Evolutionary conservation across 2,113 vertebrate species (phyloP), one percentile per base, ranked within the genome.

Genomic region (Labrus mixtus): DNA sequence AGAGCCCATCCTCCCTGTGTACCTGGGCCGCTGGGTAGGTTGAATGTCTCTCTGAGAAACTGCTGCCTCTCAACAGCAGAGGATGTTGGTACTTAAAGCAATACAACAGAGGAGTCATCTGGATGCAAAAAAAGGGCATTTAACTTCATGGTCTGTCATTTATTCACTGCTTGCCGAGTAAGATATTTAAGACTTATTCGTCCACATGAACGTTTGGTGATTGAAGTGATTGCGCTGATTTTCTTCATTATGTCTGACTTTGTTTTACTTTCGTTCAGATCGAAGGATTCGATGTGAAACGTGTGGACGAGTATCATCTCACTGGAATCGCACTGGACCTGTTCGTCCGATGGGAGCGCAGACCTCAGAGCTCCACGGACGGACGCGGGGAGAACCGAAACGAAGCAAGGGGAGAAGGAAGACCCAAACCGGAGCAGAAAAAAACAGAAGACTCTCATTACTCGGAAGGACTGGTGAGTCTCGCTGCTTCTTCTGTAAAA

Each of bases 21-120:
- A 97, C 93, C 94, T 99, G 80, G 98, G 97, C 83, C 92, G 75
- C 56, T 98, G 97, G 97, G 98, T 99, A 92, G 86, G 95, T 77
- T 10, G 37, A 10, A 8, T 15, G 55, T 58, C 39, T 2, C 5
- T 13, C 41, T 1, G 3, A 19, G 62, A 36, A 15, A 50, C 33
- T 4, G 5, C 33, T 4, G 4, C 16, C 9, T 39, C 37, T 39
- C 10, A 39, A 39, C 15, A 36, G 55, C 29, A n/a, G 29, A 58
- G 3, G 13, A 55, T 39, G 25, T 25, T 25, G 25, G 25, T 25
- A 25, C 25, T 25, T 25, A 25, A 25, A 25, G 25, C 3, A 25
- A 2, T 25, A 33, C 0, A 33, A 33, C 29, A 6, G 29, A 33
- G 29, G 29, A 3, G 43, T 3, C 20, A 22, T 10, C 51, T 22